phyloP scores from a whole-genome alignment of 1,140 invertebrate genomes.

The Lerema accius region DNA sequence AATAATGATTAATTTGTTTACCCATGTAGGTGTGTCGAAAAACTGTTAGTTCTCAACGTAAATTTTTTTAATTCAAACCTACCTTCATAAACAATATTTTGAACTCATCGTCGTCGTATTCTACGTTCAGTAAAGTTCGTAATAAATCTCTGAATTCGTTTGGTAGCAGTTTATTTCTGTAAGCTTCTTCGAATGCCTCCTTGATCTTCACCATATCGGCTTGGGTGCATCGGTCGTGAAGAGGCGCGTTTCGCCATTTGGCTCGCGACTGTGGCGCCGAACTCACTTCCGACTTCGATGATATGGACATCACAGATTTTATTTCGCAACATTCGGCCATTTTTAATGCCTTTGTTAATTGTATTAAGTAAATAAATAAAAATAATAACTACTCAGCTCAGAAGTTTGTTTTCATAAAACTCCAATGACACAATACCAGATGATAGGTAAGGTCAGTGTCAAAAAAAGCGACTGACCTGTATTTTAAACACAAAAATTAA shows the following conservation, averaged over 20 bases:
- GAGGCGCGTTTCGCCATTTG: conserved; percentile 58
- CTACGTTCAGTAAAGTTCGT: conserved; percentile 59
- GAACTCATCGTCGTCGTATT: conserved; percentile 76
- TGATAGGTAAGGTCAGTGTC: too few relatives aligned
- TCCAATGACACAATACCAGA: too few relatives aligned
- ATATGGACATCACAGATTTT: conserved; percentile 58
- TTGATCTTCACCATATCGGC: conserved; percentile 69
- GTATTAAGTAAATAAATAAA: not conserved
- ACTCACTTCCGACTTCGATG: conserved; percentile 58
- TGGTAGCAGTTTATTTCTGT: conserved; percentile 56
- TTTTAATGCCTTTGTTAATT: conserved; percentile 18
- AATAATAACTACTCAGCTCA: not conserved
- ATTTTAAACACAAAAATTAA: too few relatives aligned
- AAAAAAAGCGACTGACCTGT: too few relatives aligned
- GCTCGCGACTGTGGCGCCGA: conserved; percentile 42
- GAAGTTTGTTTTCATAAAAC: too few relatives aligned
- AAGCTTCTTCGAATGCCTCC: conserved; percentile 60
- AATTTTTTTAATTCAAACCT: conserved; percentile 11
- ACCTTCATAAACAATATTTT: conserved; percentile 78
- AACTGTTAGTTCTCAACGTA: too few relatives aligned
- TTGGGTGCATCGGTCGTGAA: conserved; percentile 69
- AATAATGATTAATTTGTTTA: too few relatives aligned
- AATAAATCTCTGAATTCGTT: conserved; percentile 62
- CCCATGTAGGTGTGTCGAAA: too few relatives aligned
- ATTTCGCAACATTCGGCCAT: conserved; percentile 64